phyloP scores from a whole-genome alignment of 2,888 invertebrate genomes.

The Spialia ferax region DNA sequence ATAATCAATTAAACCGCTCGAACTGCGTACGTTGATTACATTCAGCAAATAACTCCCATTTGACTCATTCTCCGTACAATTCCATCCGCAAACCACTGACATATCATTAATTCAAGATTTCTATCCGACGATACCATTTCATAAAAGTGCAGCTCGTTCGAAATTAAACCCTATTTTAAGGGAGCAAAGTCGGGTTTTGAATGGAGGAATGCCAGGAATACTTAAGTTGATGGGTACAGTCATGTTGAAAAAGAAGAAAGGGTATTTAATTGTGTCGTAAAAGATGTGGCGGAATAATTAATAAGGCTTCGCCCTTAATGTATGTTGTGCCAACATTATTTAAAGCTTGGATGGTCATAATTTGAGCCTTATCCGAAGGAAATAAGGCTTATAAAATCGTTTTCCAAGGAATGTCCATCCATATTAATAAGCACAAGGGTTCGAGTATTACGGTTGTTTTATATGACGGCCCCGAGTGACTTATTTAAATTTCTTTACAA shows the following conservation, averaged over 20 bases:
- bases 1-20: constrained; percentile 36
- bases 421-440: constrained; percentile 20
- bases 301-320: constrained; percentile 27
- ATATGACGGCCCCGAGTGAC: constrained; percentile 17
- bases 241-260: constrained; percentile 39
- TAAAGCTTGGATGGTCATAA: background rate
- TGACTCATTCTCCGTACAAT: constrained; percentile 39
- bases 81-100: constrained; percentile 39
- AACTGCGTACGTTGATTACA: constrained; percentile 40
- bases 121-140: constrained; percentile 33
- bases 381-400: constrained; percentile 9
- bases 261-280: constrained; percentile 39
- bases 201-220: constrained; percentile 2
- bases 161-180: constrained; percentile 1
- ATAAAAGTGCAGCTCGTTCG: background rate
- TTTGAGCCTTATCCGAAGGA: constrained; percentile 16
- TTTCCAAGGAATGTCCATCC: background rate
- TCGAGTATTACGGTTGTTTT: constrained; percentile 20
- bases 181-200: background rate
- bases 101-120: constrained; percentile 40
- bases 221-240: constrained; percentile 39
- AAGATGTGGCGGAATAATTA: constrained; percentile 40
- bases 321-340: constrained; percentile 8
- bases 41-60: constrained; percentile 39
- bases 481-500: constrained; percentile 33